Evolutionary conservation across 2,113 vertebrate genomes (phyloP).

Genomic region (Perca flavescens): DNA sequence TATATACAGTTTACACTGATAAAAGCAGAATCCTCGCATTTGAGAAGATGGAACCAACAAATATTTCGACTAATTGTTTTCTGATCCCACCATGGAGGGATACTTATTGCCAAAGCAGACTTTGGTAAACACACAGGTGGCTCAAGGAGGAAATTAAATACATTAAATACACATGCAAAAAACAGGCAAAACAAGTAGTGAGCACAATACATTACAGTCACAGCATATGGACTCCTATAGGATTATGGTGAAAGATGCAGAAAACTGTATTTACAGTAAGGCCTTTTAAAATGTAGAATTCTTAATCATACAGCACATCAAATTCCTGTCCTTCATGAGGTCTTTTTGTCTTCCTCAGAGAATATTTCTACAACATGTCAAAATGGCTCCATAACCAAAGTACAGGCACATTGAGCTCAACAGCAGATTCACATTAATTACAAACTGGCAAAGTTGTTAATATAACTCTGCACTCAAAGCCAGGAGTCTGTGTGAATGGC

Average conservation of each 20-base stretch:
- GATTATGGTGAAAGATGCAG: neutral
- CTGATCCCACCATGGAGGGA: neutral
- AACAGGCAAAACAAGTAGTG: neutral
- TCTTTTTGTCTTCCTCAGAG: slow-evolving; percentile 28
- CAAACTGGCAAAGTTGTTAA: slow-evolving; percentile 82
- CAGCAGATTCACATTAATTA: slow-evolving; percentile 81
- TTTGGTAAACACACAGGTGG: neutral
- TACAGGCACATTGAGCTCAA: slow-evolving; percentile 62
- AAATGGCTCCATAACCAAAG: slow-evolving; percentile 49
- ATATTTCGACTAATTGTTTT: neutral
- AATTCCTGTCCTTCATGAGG: neutral
- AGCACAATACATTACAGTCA: neutral
- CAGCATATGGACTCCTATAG: no score
- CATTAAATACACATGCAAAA: neutral
- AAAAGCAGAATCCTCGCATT: neutral
- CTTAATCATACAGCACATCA: neutral
- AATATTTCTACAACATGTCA: slow-evolving; percentile 45
- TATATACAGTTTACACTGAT: neutral
- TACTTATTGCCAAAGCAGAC: neutral
- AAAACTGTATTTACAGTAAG: neutral
- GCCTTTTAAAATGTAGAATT: neutral
- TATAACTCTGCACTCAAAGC: slow-evolving; percentile 80
- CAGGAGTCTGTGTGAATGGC: slow-evolving; percentile 82
- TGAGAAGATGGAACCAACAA: neutral
- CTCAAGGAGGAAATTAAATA: neutral